Base-by-base conservation (phyloP, 2,888 invertebrate species). In the Protophormia terraenovae region DNA sequence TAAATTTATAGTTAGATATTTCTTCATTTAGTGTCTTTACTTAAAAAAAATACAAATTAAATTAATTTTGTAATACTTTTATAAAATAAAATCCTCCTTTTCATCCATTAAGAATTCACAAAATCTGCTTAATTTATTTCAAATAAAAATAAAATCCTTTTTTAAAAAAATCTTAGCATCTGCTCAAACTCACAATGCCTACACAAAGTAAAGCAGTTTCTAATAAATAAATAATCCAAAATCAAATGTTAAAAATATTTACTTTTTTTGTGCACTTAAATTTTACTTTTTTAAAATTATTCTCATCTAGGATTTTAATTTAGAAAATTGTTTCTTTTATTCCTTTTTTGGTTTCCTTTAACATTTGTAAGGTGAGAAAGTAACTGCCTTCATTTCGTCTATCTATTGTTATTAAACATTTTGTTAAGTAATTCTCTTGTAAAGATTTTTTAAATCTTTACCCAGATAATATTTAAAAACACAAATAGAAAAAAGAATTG, bases 361-460 rank as follows among this genome's bases (percentile, higher is more conserved):
- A 35, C 24, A 41, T 55, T 77, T 73, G 62, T 50, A 81, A 84
- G 72, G 77, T 84, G 84, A 77, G 77, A 84, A 84, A 77, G 77
- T 72, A 76, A 38, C 29, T n/a, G 38, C 53, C 71, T 62, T 22
- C 53, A 38, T 47, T 8, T 12, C 55, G n/a, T 50, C 4, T 7
- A 53, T 32, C 50, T 22, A 22, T 67, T 81, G 64, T 73, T 22
- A 6, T 32, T n/a, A 35, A 2, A 12, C 14, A 19, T 58, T 55
- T 66, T 16, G n/a, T 50, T 22, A 24, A 53, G 41, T 55, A 72
- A 71, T 58, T 53, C 41, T 50, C 27, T 73, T 47, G 7, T 14
- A 72, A 14, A 24, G 35, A 27, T 66, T 66, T 35, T 19, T 5
- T 6, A 78, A 66, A 64, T 72, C 27, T 22, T 62, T 7, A 22